Conservation (phyloP, 2,113 vertebrate genomes). For the Phocoena sinus region DNA sequence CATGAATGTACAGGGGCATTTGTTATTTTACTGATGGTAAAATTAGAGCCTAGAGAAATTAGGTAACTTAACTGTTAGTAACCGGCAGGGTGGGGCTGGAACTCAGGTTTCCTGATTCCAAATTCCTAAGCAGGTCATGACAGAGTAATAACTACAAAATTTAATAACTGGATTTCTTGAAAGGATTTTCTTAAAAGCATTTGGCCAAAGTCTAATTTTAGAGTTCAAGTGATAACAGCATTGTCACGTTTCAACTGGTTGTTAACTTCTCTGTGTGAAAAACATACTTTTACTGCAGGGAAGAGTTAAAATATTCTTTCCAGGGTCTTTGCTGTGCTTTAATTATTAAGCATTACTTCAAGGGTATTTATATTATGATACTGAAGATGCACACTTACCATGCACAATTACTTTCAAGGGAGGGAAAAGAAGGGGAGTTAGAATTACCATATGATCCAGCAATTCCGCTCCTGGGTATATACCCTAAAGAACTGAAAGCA, state of each 20-base stretch:
- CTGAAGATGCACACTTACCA: background rate
- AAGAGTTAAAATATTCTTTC: background rate
- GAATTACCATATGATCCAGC: background rate
- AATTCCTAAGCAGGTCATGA: background rate
- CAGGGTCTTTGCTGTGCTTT: background rate
- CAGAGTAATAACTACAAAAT: background rate
- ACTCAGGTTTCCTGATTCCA: background rate
- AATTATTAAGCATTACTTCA: background rate
- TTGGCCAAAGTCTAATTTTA: conserved; percentile 26
- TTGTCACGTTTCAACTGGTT: background rate
- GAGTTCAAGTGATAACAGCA: background rate
- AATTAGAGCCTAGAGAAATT: background rate
- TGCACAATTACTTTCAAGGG: background rate
- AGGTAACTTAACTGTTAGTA: background rate
- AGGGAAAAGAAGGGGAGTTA: background rate
- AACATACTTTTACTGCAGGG: background rate
- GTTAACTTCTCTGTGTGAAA: background rate
- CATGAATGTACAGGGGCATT: background rate
- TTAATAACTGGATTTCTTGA: background rate
- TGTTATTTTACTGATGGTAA: background rate
- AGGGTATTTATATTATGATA: background rate
- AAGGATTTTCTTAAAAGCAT: conserved; percentile 8
- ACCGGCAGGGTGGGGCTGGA: background rate
- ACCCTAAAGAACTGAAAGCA: background rate
- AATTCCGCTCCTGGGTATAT: background rate